Evolutionary conservation across 2,797 vertebrate genomes (phyloP).

Genomic region (Sebastes miniatus): DNA sequence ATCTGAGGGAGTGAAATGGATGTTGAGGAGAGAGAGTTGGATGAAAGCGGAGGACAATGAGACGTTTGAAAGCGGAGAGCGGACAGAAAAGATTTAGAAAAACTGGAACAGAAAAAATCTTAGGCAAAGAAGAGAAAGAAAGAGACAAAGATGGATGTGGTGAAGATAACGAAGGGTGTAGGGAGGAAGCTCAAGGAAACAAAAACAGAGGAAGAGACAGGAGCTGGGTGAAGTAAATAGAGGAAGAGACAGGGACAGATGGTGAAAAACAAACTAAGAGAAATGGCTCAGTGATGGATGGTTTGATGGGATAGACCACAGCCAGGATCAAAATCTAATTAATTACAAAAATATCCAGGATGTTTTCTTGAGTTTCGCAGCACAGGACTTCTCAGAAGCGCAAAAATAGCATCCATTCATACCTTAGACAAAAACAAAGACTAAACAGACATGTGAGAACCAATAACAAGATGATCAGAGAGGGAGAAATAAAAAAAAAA

Average conservation of each 20-base stretch:
- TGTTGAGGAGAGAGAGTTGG: slow-evolving; percentile 5
- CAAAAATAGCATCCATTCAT: not conserved
- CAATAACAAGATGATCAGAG: slow-evolving; percentile 6
- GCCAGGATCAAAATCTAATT: not conserved
- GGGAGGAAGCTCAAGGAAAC: not conserved
- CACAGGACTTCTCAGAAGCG: not conserved
- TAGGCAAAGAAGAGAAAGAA: not conserved
- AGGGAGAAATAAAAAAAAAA: slow-evolving; percentile 3
- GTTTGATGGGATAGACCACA: not conserved
- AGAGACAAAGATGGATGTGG: not conserved
- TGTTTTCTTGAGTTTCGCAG: slow-evolving; percentile 13
- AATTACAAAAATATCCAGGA: not conserved
- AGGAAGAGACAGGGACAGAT: not conserved
- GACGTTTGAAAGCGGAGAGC: not conserved
- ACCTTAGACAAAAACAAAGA: not conserved
- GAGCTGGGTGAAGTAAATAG: not conserved
- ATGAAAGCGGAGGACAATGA: not conserved
- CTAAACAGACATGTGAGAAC: slow-evolving; percentile 16
- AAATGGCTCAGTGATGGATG: slow-evolving; percentile 2
- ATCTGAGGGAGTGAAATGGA: slow-evolving; percentile 20
- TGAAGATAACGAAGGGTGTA: not conserved
- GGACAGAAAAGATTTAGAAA: not conserved
- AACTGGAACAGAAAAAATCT: not conserved
- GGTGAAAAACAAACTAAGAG: not conserved
- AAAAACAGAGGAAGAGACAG: not conserved